Base-by-base conservation (phyloP, 2,888 invertebrate genomes). In the Leptothorax acervorum region DNA sequence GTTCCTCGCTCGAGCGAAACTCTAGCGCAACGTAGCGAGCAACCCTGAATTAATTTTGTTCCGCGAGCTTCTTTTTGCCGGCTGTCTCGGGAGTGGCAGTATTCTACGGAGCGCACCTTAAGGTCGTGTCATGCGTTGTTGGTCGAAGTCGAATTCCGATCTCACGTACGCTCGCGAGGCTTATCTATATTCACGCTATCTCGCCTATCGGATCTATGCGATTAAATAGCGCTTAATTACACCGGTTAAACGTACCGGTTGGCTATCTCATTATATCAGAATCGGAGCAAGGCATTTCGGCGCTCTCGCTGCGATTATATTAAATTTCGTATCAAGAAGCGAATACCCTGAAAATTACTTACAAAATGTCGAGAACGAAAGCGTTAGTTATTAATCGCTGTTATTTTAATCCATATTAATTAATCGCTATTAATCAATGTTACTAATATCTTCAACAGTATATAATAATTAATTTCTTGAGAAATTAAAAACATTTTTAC, bases 71-170 rank as follows among this genome's bases (percentile, higher is more conserved):
- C 74, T 86, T 75, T 82, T 83, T 63, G 12, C 68, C 70, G 62
- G 31, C 48, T 55, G 60, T 78, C 78, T 42, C 86, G 82, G 82
- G 86, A 86, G 82, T 82, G 84, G 86, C 76, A 31, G 70, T 62
- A 48, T 70, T 60, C 53, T 53, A 71, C 60, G 65, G 65, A 60
- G 66, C 73, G 84, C 74, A 70, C 62, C 73, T 86, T 87, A 74
- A 84, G 87, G 87, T 86, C 87, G 70, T 75, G 82, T 74, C 82
- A 74, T 53, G 74, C 79, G 85, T 83, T 65, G 78, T 82, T 84
- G 70, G 84, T 68, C 86, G 82, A 83, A 86, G 74, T 86, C 84
- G 86, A 86, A 87, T 87, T 84, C 87, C 87, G 82, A 86, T 87
- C 87, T 86, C 86, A 86, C 82, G 86, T 84, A 79, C 55, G 62